Base-by-base conservation (phyloP, 2,888 invertebrate species). In the Formica aserva region DNA sequence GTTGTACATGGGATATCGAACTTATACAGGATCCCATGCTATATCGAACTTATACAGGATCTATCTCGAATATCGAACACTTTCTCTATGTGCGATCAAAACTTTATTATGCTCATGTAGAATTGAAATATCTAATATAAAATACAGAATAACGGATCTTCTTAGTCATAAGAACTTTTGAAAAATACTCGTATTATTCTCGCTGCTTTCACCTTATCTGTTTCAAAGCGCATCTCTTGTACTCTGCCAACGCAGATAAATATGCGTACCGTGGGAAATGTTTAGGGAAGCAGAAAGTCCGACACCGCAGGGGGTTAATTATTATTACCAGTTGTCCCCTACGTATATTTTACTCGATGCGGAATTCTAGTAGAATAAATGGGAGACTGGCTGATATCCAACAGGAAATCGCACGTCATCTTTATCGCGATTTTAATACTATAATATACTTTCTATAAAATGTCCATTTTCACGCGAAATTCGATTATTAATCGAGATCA, bases 401-500 rank as follows among this genome's bases (percentile, higher is more conserved):
- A 32, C 32, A 32, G 18, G 13, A 60, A 78, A 71, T 78, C 41
- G 18, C 38, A 29, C 41, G 57, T 78, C 41, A 52, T 71, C 1
- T 66, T 66, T 55, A 41, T 69, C 9, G 9, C 26, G 29, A 77
- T 32, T 76, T 52, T 57, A 78, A 78, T 41, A 41, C 11, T 3
- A 22, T 32, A 69, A 71, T 41, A 29, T 29, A 9, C 22, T 18
- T 71, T 32, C 18, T 78, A 57, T 41, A 32, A 67, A 35, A 11
- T 57, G 1, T 22, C 57, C 18, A 57, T 71, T 71, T 57, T 71
- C 57, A 29, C 57, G 32, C 41, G 32, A 6, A 6, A 74, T 45
- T 22, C 3, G 22, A 41, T 52, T 78, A 60, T 71, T 41, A 35
- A 78, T 78, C 29, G 29, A 63, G 65, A 66, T 76, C 26, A 55